These are phyloP conservation scores for Cheilosia grossa DNA, from an alignment of 2,888 invertebrate species.

Conservation along the genomic window DNA sequence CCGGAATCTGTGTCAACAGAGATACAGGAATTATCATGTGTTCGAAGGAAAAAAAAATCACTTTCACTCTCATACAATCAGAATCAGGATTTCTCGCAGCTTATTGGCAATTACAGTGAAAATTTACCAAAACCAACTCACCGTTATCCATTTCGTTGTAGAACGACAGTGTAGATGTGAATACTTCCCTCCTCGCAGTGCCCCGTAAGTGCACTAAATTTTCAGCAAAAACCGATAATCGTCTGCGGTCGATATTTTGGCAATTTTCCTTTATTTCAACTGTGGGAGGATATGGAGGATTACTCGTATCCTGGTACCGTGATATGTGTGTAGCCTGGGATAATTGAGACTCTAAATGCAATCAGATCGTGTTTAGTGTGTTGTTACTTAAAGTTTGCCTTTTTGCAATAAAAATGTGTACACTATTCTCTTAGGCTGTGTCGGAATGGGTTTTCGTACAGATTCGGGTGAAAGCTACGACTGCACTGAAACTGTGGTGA, in stretches of 20 bases:
- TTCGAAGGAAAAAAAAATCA: constrained; percentile 8
- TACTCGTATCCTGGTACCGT: constrained; percentile 12
- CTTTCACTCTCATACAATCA: constrained; percentile 33
- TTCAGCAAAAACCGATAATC: constrained; percentile 60
- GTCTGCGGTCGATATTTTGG: constrained; percentile 47
- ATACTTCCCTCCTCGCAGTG: constrained; percentile 1
- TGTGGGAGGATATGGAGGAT: neutral
- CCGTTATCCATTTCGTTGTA: constrained; percentile 70
- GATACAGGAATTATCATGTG: neutral
- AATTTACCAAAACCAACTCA: constrained; percentile 45
- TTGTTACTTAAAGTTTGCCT: neutral
- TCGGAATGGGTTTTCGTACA: constrained; percentile 8
- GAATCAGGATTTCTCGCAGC: constrained; percentile 24
- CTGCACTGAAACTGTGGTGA: constrained; percentile 51
- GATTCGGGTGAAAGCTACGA: constrained; percentile 51
- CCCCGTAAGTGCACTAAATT: constrained; percentile 50
- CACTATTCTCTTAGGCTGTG: neutral
- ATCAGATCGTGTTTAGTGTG: constrained; percentile 12
- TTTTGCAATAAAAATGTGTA: constrained; percentile 9
- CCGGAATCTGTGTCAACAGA: constrained; percentile 52
- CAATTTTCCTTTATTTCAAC: constrained; percentile 7
- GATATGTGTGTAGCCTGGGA: constrained; percentile 2
- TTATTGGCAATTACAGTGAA: constrained; percentile 49
- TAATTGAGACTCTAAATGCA: constrained; percentile 31
- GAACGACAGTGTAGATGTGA: constrained; percentile 7